These are phyloP conservation scores for Sebastes itinus DNA, from an alignment of 2,797 vertebrate species.

Conservation along the genomic window DNA sequence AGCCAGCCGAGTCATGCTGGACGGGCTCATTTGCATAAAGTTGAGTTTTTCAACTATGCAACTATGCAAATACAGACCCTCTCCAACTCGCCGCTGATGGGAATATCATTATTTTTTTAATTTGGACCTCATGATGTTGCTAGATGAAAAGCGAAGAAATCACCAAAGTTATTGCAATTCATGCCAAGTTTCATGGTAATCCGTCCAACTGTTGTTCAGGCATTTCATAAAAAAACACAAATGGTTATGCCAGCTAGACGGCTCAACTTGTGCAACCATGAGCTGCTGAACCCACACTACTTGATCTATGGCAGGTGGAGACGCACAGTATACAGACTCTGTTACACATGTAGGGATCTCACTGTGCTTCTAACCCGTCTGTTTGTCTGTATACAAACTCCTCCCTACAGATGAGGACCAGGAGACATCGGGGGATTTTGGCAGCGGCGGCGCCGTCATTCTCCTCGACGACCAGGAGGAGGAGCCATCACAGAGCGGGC, in stretches of 20 bases:
- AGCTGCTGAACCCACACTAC: not conserved
- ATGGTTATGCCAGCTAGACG: not conserved
- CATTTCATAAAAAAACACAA: not conserved
- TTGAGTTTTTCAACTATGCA: too few relatives aligned
- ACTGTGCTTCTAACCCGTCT: not conserved
- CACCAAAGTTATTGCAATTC: not conserved
- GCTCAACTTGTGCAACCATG: not conserved
- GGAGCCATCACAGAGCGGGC: conserved; percentile 77
- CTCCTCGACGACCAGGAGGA: conserved; percentile 92
- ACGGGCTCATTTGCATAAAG: too few relatives aligned
- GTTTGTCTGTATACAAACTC: not conserved
- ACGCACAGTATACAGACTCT: not conserved
- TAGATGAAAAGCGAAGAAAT: not conserved
- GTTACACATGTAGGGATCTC: not conserved
- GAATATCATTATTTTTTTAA: too few relatives aligned
- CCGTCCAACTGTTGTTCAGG: not conserved
- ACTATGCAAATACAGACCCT: too few relatives aligned
- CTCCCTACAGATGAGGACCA: conserved; percentile 89
- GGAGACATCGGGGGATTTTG: conserved; percentile 95
- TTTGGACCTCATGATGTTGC: not conserved
- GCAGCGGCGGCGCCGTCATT: conserved; percentile 90
- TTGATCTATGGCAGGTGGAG: not conserved
- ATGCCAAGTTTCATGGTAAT: not conserved
- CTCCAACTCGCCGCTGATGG: too few relatives aligned
- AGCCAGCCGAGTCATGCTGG: too few relatives aligned